These are phyloP conservation scores for Microdon myrmicae DNA, from an alignment of 2,888 invertebrate genomes.

Conservation along the genomic window DNA sequence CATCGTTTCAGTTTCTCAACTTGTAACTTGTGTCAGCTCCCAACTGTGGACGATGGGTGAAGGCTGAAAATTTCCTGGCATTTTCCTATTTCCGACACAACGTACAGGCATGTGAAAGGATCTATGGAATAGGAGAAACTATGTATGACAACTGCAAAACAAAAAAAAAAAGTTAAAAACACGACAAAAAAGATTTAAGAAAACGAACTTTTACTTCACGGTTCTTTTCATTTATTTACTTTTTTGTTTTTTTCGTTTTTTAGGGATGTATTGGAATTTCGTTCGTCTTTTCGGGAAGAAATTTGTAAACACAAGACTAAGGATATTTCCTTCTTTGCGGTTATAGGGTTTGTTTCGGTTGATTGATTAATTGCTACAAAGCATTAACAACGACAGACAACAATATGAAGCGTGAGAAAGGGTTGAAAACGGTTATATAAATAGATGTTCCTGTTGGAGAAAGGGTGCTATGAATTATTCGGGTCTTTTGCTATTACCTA, in stretches of 20 bases:
- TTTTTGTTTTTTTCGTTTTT: constrained; percentile 3
- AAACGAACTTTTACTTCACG: neutral
- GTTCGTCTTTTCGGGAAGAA: constrained; percentile 14
- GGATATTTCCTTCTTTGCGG: neutral
- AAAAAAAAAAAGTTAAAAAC: too few species aligned
- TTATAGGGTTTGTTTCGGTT: neutral
- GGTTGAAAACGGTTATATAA: too few species aligned
- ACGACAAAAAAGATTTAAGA: neutral
- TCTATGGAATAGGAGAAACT: constrained; percentile 15
- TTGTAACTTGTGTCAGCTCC: neutral
- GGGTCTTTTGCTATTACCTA: too few species aligned
- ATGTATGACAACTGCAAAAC: constrained; percentile 15
- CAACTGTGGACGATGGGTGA: neutral
- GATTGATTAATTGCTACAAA: constrained; percentile 29
- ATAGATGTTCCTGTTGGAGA: too few species aligned
- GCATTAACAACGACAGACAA: too few species aligned
- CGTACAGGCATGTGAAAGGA: neutral
- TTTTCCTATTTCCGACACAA: constrained; percentile 30
- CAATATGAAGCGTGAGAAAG: too few species aligned
- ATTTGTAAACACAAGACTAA: constrained; percentile 6
- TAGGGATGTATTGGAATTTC: constrained; percentile 21
- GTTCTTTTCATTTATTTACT: neutral
- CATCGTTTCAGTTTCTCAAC: too few species aligned
- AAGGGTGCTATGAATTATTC: too few species aligned
- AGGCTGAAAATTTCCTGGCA: constrained; percentile 18